These are phyloP conservation scores for Linhomoeus sp. DNA, from an alignment of 2,888 invertebrate genomes.

Conservation along the genomic window DNA sequence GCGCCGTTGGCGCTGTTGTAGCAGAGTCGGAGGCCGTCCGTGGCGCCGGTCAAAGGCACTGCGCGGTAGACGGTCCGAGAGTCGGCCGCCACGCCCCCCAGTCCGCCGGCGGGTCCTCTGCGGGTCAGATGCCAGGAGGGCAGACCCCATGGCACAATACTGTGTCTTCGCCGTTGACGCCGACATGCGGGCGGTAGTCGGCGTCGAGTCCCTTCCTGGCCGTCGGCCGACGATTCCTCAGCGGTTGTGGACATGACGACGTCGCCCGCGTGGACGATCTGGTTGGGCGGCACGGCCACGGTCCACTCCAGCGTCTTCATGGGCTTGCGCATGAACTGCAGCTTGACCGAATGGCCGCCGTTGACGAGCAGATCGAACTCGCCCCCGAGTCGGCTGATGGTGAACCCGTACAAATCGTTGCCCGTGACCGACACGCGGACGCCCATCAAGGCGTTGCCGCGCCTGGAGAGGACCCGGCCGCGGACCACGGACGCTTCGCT, in stretches of 20 bases:
- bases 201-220: too few species aligned
- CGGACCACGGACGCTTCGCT: constrained; percentile 97
- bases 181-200: too few species aligned
- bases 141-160: constrained; percentile 9
- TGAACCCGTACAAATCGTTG: constrained; percentile 82
- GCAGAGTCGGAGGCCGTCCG: constrained; percentile 57
- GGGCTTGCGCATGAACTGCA: constrained; percentile 67
- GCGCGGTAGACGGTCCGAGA: constrained; percentile 11
- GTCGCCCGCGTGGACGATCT: constrained; percentile 71
- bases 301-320: constrained; percentile 54
- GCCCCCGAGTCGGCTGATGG: constrained; percentile 36
- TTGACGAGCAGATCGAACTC: constrained; percentile 96
- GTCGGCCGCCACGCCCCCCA: constrained; percentile 3
- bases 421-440: constrained; percentile 87
- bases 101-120: constrained; percentile 2
- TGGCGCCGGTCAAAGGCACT: constrained; percentile 43
- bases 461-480: constrained; percentile 74
- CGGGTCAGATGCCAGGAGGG: constrained; percentile 9
- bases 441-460: constrained; percentile 82
- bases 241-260: too few species aligned
- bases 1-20: constrained; percentile 86
- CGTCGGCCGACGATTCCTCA: too few species aligned
- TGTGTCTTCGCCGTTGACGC: neutral
- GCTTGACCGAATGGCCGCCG: constrained; percentile 64
- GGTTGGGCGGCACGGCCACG: constrained; percentile 91